Evolutionary conservation across 2,113 vertebrate species (phyloP).

Genomic region (Tragelaphus buxtoni): DNA sequence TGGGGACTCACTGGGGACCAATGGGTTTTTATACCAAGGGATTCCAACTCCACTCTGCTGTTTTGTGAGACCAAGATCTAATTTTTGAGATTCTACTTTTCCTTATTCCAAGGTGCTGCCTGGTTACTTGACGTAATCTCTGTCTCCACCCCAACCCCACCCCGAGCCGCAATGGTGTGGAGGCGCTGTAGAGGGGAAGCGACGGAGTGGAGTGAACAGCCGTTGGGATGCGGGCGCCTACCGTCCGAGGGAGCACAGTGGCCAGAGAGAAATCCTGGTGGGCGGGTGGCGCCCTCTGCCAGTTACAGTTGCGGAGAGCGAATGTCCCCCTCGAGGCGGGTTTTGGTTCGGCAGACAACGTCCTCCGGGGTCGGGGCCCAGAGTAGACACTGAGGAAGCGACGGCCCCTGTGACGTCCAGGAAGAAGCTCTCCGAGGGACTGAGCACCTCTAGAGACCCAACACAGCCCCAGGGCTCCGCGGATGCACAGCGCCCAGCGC

Average conservation of each 20-base stretch:
- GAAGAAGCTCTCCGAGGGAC: background rate
- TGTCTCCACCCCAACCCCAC: background rate
- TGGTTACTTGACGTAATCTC: background rate
- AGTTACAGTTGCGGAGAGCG: background rate
- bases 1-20: background rate
- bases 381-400: background rate
- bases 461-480: fast-evolving
- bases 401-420: too few relatives aligned
- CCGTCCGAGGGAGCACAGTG: background rate
- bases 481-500: fast-evolving
- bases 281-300: background rate
- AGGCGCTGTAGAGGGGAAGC: background rate
- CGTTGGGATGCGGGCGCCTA: background rate
- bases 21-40: background rate
- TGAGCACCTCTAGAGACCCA: fast-evolving
- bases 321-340: fast-evolving
- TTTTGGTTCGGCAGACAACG: background rate
- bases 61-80: background rate
- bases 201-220: too few relatives aligned
- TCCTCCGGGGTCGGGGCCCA: background rate
- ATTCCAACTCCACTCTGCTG: background rate
- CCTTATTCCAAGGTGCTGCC: background rate
- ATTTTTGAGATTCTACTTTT: background rate
- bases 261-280: background rate
- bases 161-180: background rate